Conservation (phyloP, 2,113 vertebrate species). For the Chamaetylas fuelleborni region DNA sequence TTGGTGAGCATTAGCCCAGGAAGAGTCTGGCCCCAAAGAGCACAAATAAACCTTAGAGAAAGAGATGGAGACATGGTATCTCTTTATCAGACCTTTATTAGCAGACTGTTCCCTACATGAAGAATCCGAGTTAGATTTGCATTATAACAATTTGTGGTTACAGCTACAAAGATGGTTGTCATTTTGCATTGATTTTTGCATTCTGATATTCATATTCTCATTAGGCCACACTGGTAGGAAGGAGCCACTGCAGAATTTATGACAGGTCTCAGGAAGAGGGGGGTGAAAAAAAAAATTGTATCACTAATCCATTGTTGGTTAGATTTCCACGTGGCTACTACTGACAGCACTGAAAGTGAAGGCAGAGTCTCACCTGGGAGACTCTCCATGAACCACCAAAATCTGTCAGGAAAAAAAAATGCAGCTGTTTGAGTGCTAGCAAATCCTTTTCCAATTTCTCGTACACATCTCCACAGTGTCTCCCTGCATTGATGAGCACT, state of each 20-base stretch:
- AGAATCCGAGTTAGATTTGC: constrained; percentile 65
- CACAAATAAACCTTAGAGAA: neutral
- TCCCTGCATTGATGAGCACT: neutral
- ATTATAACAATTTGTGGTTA: constrained; percentile 70
- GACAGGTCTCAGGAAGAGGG: neutral
- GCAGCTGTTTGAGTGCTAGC: neutral
- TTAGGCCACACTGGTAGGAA: constrained; percentile 54
- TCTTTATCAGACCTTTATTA: constrained; percentile 81
- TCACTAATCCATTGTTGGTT: neutral
- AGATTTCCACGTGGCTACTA: neutral
- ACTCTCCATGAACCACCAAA: neutral
- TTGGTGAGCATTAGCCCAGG: neutral
- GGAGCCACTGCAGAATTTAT: constrained; percentile 29
- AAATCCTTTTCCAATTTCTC: neutral
- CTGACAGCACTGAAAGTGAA: neutral
- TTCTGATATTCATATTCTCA: constrained; percentile 56
- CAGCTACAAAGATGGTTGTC: constrained; percentile 60
- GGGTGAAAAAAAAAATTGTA: neutral
- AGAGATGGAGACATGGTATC: neutral
- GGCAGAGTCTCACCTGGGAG: neutral
- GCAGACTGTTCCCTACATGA: constrained; percentile 74
- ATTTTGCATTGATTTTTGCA: constrained; percentile 77
- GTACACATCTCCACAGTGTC: neutral
- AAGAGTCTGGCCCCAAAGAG: neutral
- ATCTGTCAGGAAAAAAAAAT: neutral